phyloP scores from a whole-genome alignment of 2,113 vertebrate species.

The Gracilinanus agilis region DNA sequence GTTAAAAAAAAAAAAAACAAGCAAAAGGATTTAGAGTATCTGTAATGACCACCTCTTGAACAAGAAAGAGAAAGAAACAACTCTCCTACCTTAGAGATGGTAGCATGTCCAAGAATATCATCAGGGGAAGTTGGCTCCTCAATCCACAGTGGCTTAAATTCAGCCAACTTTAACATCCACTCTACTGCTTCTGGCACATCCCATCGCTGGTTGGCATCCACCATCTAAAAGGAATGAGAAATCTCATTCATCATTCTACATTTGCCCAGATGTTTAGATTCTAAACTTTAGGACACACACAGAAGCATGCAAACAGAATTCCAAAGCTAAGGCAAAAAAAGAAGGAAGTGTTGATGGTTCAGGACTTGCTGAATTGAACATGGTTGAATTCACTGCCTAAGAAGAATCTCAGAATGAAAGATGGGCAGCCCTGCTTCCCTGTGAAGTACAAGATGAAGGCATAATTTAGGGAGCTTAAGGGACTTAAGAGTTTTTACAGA shows the following conservation, averaged over 20 bases:
- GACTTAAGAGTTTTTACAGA: not conserved
- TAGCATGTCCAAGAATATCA: conserved; percentile 88
- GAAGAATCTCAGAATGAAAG: not conserved
- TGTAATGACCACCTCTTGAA: not conserved
- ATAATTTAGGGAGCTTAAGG: not conserved
- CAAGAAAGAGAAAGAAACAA: not conserved
- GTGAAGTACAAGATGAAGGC: not conserved
- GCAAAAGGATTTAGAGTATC: not conserved
- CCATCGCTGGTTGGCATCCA: conserved; percentile 91
- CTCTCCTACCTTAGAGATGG: conserved; percentile 85
- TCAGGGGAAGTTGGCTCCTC: conserved; percentile 90
- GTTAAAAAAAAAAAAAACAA: not conserved
- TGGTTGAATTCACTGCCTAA: not conserved
- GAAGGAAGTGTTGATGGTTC: not conserved
- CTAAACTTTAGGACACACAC: not conserved
- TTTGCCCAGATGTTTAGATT: not conserved
- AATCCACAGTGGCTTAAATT: conserved; percentile 89
- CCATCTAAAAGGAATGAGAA: conserved; percentile 84
- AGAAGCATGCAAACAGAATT: not conserved
- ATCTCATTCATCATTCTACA: not conserved
- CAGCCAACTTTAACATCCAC: conserved; percentile 85
- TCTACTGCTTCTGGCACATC: conserved; percentile 87
- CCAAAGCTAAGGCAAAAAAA: not conserved
- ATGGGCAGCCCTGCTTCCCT: not conserved
- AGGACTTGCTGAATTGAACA: not conserved